Conservation (phyloP, 2,888 invertebrate species). For the Tachina lurida region DNA sequence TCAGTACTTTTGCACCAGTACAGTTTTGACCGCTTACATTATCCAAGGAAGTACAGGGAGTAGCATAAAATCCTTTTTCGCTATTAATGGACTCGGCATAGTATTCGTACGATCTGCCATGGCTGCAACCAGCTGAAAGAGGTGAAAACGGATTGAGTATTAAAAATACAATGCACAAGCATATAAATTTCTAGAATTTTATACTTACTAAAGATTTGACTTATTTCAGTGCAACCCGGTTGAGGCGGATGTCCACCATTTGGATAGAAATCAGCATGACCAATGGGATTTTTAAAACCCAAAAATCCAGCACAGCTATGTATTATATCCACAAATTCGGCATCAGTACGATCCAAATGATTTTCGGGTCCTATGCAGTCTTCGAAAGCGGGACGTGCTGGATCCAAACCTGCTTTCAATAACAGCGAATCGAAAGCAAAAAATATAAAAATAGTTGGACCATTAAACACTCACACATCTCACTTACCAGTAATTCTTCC, state of each 20-base stretch:
- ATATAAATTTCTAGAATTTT: background rate
- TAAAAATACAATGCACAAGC: background rate
- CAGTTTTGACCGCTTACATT: slow-evolving; percentile 78
- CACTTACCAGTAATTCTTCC: slow-evolving; percentile 85
- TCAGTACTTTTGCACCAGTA: slow-evolving; percentile 81
- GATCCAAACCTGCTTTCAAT: slow-evolving; percentile 86
- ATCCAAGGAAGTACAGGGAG: slow-evolving; percentile 85
- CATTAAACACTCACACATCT: background rate
- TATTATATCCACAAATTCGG: slow-evolving; percentile 89
- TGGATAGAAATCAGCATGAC: slow-evolving; percentile 90
- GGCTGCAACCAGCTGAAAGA: slow-evolving; percentile 86
- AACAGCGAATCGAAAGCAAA: background rate
- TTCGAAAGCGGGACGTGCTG: slow-evolving; percentile 84
- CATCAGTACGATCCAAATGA: slow-evolving; percentile 86
- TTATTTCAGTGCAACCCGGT: slow-evolving; percentile 86
- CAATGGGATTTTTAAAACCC: slow-evolving; percentile 85
- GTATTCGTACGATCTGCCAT: slow-evolving; percentile 86
- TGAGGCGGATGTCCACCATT: slow-evolving; percentile 87
- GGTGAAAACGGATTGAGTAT: background rate
- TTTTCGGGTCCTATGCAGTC: slow-evolving; percentile 82
- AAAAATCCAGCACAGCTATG: slow-evolving; percentile 88
- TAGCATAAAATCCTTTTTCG: slow-evolving; percentile 84
- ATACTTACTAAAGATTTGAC: slow-evolving; percentile 81
- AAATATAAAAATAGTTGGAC: too few species aligned
- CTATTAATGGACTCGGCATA: slow-evolving; percentile 87